Conservation (phyloP, 2,888 invertebrate genomes). For the Boloria selene region DNA sequence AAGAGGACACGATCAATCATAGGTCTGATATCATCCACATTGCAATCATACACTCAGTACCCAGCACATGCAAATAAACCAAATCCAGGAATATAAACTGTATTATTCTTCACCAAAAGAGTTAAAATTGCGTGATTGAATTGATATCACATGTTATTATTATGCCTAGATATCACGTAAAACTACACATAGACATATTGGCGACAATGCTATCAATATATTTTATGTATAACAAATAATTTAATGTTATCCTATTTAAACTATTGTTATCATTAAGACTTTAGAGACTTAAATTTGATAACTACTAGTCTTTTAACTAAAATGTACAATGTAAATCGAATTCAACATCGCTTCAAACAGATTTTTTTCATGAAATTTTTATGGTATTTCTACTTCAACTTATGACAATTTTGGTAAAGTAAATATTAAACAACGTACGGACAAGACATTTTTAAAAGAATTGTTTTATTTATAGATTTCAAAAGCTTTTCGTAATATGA, state of each 20-base stretch:
- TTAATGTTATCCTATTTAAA: background rate
- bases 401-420: too few species aligned
- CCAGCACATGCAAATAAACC: background rate
- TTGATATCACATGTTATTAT: background rate
- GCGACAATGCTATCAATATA: slow-evolving; percentile 39
- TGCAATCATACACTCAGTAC: slow-evolving; percentile 1
- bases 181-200: slow-evolving; percentile 39
- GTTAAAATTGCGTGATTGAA: background rate
- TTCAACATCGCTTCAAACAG: too few species aligned
- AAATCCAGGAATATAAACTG: slow-evolving; percentile 6
- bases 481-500: too few species aligned
- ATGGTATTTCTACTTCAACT: too few species aligned
- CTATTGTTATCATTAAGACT: too few species aligned
- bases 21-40: slow-evolving; percentile 28
- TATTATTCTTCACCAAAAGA: background rate
- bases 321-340: too few species aligned
- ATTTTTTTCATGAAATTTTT: too few species aligned
- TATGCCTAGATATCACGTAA: slow-evolving; percentile 15
- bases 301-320: too few species aligned
- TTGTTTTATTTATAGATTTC: too few species aligned
- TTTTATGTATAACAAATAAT: slow-evolving; percentile 10
- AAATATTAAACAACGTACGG: too few species aligned
- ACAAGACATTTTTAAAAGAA: too few species aligned
- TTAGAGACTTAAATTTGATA: too few species aligned
- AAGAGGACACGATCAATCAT: slow-evolving; percentile 35